Evolutionary conservation across 2,888 invertebrate genomes (phyloP).

Genomic region (Boloria euphrosyne): DNA sequence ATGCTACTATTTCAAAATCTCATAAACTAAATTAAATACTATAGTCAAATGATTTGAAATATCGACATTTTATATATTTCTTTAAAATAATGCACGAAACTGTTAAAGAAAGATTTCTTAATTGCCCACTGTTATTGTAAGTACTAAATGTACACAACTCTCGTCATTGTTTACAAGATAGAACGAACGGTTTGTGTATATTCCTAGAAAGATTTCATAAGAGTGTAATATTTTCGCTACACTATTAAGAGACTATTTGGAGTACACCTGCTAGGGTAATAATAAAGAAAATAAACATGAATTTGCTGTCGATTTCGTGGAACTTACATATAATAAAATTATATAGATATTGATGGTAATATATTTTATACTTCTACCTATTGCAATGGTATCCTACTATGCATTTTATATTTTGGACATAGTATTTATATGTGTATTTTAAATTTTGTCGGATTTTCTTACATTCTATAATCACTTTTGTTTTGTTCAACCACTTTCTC

Average conservation of each 20-base stretch:
- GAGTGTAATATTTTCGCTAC: constrained; percentile 23
- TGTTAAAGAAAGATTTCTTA: constrained; percentile 12
- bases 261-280: constrained; percentile 14
- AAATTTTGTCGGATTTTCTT: too few species aligned
- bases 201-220: constrained; percentile 27
- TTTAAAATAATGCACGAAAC: constrained; percentile 4
- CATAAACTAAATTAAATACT: background rate
- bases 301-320: background rate
- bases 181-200: constrained; percentile 18
- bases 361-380: too few species aligned
- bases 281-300: constrained; percentile 9
- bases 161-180: constrained; percentile 29
- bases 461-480: too few species aligned
- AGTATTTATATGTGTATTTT: too few species aligned
- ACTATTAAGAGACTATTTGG: constrained; percentile 10
- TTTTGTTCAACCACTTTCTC: too few species aligned
- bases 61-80: background rate
- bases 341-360: too few species aligned
- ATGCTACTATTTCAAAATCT: too few species aligned
- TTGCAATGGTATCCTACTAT: too few species aligned
- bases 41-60: background rate
- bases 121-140: constrained; percentile 14
- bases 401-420: too few species aligned
- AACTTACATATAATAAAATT: background rate
- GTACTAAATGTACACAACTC: constrained; percentile 16